A percentile compares a stretch with the other conserved stretches of the same genome.
phyloP scores from a whole-genome alignment of 1,140 invertebrate genomes.

The Rhopalosiphum maidis region DNA sequence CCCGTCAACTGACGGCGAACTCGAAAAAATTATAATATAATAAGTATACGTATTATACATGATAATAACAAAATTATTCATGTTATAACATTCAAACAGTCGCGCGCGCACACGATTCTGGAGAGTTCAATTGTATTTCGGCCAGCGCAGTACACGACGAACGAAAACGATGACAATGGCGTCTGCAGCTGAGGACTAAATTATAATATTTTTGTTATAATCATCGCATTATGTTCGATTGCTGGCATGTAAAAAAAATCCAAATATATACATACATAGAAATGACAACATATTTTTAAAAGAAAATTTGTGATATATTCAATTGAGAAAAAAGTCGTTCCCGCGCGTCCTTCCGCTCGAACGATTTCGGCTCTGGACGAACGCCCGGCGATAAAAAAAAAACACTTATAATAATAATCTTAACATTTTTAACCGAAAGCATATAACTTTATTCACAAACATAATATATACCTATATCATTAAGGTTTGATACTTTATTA shows the following conservation, averaged over 20 bases:
- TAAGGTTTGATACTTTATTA: neutral
- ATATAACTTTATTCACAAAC: neutral
- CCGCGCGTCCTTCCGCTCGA: neutral
- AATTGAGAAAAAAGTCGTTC: neutral
- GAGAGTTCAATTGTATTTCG: constrained; percentile 35
- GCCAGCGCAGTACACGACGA: neutral
- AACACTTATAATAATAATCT: neutral
- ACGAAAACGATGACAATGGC: constrained; percentile 32
- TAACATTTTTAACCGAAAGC: neutral
- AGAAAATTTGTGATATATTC: neutral
- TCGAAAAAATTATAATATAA: constrained; percentile 18
- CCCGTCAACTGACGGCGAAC: neutral
- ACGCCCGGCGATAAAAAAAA: neutral
- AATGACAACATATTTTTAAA: neutral
- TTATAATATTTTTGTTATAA: constrained; percentile 8
- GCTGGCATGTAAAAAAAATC: neutral
- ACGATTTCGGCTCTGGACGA: neutral
- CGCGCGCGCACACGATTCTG: neutral
- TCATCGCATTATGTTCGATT: neutral
- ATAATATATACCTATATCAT: neutral
- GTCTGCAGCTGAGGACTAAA: constrained; percentile 9
- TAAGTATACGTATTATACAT: constrained; percentile 17
- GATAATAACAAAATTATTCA: constrained; percentile 19
- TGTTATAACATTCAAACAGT: constrained; percentile 12
- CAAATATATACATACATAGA: neutral